A percentile compares a stretch with the other conserved stretches of the same genome.
Evolutionary conservation across 2,888 invertebrate genomes (phyloP).

Genomic region (Brenthis ino): DNA sequence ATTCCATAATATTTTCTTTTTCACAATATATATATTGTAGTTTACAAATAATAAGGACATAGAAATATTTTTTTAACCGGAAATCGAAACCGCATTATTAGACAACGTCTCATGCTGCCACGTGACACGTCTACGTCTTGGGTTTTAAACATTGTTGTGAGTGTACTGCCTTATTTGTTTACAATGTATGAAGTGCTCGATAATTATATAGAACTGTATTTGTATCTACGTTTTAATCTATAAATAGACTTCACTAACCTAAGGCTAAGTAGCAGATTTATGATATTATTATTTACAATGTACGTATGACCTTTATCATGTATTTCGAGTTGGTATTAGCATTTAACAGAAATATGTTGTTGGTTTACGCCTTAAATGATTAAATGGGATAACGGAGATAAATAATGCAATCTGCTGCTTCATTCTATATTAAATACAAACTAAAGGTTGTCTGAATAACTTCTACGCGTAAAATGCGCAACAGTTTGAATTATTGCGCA

Average conservation of each 20-base stretch:
- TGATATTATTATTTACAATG: conserved; percentile 21
- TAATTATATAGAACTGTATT: conserved; percentile 21
- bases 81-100: too few species aligned
- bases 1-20: too few species aligned
- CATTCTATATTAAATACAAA: conserved; percentile 1
- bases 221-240: conserved; percentile 22
- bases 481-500: conserved; percentile 26
- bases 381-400: conserved; percentile 18
- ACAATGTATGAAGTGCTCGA: conserved; percentile 17
- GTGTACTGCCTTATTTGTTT: conserved; percentile 6
- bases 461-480: conserved; percentile 14
- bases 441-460: conserved; percentile 3
- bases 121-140: too few species aligned
- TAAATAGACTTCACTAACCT: conserved; percentile 29
- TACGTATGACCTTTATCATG: conserved; percentile 25
- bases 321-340: conserved; percentile 23
- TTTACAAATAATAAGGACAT: too few species aligned
- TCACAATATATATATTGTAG: too few species aligned
- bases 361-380: conserved; percentile 21
- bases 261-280: conserved; percentile 24
- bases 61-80: too few species aligned
- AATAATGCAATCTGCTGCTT: conserved; percentile 10
- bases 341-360: conserved; percentile 15
- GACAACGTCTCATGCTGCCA: too few species aligned
- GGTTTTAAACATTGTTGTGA: neutral